Percentiles rank a stretch among this genome's conserved stretches.
phyloP scores from a whole-genome alignment of 2,113 vertebrate genomes.

The Hystrix cristata region DNA sequence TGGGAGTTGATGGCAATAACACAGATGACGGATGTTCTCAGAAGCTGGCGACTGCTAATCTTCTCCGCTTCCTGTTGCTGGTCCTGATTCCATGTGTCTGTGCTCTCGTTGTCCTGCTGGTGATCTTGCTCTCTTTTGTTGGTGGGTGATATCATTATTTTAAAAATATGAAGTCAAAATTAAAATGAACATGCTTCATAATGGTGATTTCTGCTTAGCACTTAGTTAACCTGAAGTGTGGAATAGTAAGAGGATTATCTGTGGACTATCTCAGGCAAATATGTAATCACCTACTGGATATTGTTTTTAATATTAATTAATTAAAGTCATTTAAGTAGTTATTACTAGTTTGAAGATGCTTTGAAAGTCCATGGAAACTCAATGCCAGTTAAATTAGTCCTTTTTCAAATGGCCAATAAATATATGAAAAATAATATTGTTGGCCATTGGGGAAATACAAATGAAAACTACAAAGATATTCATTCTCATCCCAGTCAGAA shows the following conservation, averaged over 20 bases:
- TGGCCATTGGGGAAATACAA: not conserved
- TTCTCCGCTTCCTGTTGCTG: slow-evolving; percentile 89
- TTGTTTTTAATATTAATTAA: not conserved
- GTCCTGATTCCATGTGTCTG: slow-evolving; percentile 92
- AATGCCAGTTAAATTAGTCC: not conserved
- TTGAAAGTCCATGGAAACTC: not conserved
- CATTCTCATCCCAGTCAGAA: not conserved
- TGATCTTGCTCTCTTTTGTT: slow-evolving; percentile 89
- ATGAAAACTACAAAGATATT: not conserved
- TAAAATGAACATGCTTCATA: not conserved
- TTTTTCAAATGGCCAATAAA: not conserved
- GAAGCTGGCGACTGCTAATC: slow-evolving; percentile 88
- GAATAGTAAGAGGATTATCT: not conserved
- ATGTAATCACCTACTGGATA: not conserved
- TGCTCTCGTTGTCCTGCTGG: slow-evolving; percentile 90
- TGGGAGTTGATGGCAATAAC: slow-evolving; percentile 87
- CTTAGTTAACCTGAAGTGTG: not conserved
- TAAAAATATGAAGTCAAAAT: not conserved
- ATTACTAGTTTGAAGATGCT: not conserved
- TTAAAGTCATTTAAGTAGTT: not conserved
- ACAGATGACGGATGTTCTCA: slow-evolving; percentile 90
- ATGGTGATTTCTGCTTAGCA: not conserved
- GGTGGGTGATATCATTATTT: slow-evolving; percentile 86
- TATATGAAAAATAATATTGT: not conserved
- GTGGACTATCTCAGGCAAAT: not conserved